Evolutionary conservation across 1,140 invertebrate species (phyloP).

Genomic region (Pseudoatta argentina): DNA sequence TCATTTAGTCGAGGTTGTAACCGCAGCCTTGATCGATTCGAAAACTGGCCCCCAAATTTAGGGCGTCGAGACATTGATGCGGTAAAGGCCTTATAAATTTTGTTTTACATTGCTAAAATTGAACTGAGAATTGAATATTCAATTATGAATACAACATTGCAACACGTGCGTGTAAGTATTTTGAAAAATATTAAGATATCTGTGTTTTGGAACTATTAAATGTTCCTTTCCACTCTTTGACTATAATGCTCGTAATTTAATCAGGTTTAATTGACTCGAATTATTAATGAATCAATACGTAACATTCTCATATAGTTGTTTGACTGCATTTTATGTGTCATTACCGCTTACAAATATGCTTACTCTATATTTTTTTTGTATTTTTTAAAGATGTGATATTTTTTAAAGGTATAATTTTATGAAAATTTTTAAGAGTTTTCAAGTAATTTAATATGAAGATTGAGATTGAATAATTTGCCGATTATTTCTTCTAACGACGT

Average conservation of each 20-base stretch:
- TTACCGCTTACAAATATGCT: neutral
- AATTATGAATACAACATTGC: neutral
- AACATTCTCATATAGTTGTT: neutral
- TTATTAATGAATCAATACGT: neutral
- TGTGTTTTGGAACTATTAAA: no score
- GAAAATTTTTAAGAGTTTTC: neutral
- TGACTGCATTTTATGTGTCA: neutral
- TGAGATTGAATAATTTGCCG: neutral
- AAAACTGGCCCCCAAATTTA: neutral
- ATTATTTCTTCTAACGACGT: neutral
- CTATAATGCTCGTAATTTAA: slow-evolving; percentile 1
- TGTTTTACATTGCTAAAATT: neutral
- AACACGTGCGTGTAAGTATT: neutral
- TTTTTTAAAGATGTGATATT: neutral
- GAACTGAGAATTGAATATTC: neutral
- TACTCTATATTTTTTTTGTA: neutral
- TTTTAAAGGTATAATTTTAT: neutral
- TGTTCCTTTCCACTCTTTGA: no score
- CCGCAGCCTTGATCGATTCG: slow-evolving; percentile 40
- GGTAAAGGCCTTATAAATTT: neutral
- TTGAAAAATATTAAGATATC: neutral
- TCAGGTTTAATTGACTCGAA: neutral
- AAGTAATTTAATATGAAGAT: neutral
- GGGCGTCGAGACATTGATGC: neutral
- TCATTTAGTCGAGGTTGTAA: slow-evolving; percentile 34